Evolutionary conservation across 1,140 invertebrate species (phyloP).

Genomic region (Meteorus sp.): DNA sequence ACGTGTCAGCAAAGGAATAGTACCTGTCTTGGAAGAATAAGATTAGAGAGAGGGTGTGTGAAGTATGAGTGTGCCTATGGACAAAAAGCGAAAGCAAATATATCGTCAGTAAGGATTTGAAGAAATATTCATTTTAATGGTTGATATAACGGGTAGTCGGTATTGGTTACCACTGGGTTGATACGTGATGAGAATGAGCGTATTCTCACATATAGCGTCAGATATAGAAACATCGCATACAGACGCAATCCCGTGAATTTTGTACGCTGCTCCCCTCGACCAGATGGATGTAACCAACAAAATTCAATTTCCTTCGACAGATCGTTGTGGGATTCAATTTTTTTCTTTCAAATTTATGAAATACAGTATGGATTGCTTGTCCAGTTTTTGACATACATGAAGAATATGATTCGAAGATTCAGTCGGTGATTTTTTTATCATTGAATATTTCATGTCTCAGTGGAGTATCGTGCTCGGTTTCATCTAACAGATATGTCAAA

Average conservation of each 20-base stretch:
- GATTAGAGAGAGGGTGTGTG: not conserved
- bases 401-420: not conserved
- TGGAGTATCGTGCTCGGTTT: too few relatives aligned
- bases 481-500: too few relatives aligned
- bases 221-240: not conserved
- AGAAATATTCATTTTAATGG: conserved; percentile 49
- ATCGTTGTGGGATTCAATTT: not conserved
- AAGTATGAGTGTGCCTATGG: too few relatives aligned
- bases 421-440: not conserved
- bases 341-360: not conserved
- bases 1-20: conserved; percentile 20
- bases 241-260: conserved; percentile 6
- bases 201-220: conserved; percentile 15
- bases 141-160: conserved; percentile 38
- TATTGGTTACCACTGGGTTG: conserved; percentile 42
- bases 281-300: not conserved
- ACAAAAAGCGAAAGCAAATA: conserved; percentile 17
- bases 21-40: conserved; percentile 10
- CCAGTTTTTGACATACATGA: not conserved
- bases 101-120: conserved; percentile 31
- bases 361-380: not conserved
- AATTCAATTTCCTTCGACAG: conserved; percentile 17
- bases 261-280: not conserved
- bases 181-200: conserved; percentile 38
- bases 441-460: too few relatives aligned